These are phyloP conservation scores for Euwallacea fornicatus DNA, from an alignment of 1,140 invertebrate genomes.

Conservation along the genomic window DNA sequence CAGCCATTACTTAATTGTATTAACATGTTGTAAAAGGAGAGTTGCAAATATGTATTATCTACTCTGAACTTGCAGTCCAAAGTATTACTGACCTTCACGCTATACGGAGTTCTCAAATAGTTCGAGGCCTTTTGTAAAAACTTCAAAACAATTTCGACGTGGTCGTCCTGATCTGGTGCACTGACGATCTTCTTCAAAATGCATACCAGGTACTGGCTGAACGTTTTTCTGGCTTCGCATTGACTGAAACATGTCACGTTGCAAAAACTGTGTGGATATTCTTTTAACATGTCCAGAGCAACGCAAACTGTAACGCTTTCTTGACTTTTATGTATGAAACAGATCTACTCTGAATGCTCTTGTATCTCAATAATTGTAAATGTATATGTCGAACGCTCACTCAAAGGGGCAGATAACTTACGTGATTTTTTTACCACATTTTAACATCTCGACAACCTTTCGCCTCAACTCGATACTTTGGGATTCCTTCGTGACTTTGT, in stretches of 20 bases:
- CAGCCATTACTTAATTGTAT: too few species aligned
- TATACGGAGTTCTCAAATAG: constrained; percentile 75
- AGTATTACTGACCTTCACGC: constrained; percentile 60
- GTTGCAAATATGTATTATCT: too few species aligned
- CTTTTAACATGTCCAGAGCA: not conserved
- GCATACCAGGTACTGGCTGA: constrained; percentile 79
- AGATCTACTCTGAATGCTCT: too few species aligned
- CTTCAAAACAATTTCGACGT: constrained; percentile 75
- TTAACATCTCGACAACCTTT: constrained; percentile 49
- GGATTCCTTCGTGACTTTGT: constrained; percentile 44
- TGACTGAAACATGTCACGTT: constrained; percentile 51
- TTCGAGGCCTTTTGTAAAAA: constrained; percentile 81
- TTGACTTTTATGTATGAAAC: too few species aligned
- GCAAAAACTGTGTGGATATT: constrained; percentile 10
- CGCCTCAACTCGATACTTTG: constrained; percentile 45
- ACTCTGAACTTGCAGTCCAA: too few species aligned
- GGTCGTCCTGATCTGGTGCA: constrained; percentile 60
- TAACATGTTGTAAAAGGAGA: too few species aligned
- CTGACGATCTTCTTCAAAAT: constrained; percentile 72
- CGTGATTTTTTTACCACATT: constrained; percentile 51
- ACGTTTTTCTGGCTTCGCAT: constrained; percentile 75
- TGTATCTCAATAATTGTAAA: not conserved
- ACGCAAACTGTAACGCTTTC: too few species aligned
- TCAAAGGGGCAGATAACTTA: constrained; percentile 36
- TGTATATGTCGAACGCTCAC: not conserved